Percentiles rank a stretch among this genome's conserved stretches.
Evolutionary conservation across 2,888 invertebrate species (phyloP).

Genomic region (Stenodera caucasica): DNA sequence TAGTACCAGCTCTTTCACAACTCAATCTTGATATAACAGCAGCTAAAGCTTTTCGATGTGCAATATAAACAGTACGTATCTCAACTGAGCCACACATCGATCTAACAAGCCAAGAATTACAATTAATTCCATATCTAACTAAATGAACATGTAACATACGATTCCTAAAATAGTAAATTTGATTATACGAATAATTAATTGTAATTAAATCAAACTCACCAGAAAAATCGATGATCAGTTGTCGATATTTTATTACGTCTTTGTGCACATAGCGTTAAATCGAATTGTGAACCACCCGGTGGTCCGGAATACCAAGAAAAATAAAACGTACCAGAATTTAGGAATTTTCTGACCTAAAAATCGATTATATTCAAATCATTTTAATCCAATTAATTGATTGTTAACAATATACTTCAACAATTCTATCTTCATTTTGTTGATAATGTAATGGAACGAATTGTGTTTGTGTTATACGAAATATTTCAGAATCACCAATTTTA

Average conservation of each 20-base stretch:
- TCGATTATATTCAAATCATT: no score
- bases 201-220: slow-evolving; percentile 60
- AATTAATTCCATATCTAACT: slow-evolving; percentile 88
- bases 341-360: slow-evolving; percentile 72
- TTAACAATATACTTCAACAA: slow-evolving; percentile 62
- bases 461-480: slow-evolving; percentile 92
- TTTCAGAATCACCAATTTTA: slow-evolving; percentile 91
- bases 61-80: slow-evolving; percentile 97
- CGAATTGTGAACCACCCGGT: slow-evolving; percentile 60
- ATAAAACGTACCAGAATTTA: slow-evolving; percentile 98
- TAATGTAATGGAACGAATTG: slow-evolving; percentile 86
- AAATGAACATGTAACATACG: slow-evolving; percentile 93
- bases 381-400: no score
- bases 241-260: slow-evolving; percentile 75
- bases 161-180: slow-evolving; percentile 65
- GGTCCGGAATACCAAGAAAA: slow-evolving; percentile 75
- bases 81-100: slow-evolving; percentile 98
- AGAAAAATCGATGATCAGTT: slow-evolving; percentile 96
- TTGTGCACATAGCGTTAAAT: slow-evolving; percentile 94
- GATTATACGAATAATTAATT: neutral
- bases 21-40: slow-evolving; percentile 92
- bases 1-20: slow-evolving; percentile 84
- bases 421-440: slow-evolving; percentile 64
- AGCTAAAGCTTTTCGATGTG: slow-evolving; percentile 89
- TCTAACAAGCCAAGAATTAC: slow-evolving; percentile 88